These are phyloP conservation scores for Vultur gryphus DNA, from an alignment of 2,797 vertebrate genomes.

Conservation along the genomic window DNA sequence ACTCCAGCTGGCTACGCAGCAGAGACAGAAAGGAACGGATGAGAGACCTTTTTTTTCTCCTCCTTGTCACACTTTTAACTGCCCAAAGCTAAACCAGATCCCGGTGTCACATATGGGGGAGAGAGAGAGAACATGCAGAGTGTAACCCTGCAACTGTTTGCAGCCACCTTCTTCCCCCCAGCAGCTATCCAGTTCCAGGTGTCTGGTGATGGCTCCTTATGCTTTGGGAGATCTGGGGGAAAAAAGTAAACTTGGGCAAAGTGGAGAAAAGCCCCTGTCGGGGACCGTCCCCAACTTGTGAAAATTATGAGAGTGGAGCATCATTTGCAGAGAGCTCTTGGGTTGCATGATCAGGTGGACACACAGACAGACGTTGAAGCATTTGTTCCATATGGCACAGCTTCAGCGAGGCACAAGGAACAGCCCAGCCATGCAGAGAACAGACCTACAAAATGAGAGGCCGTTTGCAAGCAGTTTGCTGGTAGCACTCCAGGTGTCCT, in stretches of 20 bases:
- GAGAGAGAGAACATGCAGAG: background rate
- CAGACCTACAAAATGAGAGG: conserved; percentile 53
- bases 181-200: background rate
- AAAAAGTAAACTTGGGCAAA: background rate
- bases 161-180: background rate
- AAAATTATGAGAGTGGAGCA: background rate
- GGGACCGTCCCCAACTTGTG: background rate
- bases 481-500: conserved; percentile 50
- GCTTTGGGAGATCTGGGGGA: background rate
- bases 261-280: background rate
- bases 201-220: background rate
- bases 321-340: background rate
- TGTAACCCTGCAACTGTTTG: background rate
- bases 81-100: background rate
- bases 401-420: conserved; percentile 34
- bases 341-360: background rate
- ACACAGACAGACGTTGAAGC: conserved; percentile 44
- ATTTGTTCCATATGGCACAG: conserved; percentile 58
- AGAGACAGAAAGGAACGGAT: background rate
- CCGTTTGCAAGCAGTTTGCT: background rate
- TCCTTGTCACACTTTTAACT: background rate
- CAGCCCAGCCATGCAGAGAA: conserved; percentile 41
- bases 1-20: background rate
- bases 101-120: background rate
- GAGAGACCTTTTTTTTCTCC: background rate